These are phyloP conservation scores for Morbakka virulenta DNA, from an alignment of 30 jellyfish, hydroid and myxozoan genomes.

Conservation along the genomic window DNA sequence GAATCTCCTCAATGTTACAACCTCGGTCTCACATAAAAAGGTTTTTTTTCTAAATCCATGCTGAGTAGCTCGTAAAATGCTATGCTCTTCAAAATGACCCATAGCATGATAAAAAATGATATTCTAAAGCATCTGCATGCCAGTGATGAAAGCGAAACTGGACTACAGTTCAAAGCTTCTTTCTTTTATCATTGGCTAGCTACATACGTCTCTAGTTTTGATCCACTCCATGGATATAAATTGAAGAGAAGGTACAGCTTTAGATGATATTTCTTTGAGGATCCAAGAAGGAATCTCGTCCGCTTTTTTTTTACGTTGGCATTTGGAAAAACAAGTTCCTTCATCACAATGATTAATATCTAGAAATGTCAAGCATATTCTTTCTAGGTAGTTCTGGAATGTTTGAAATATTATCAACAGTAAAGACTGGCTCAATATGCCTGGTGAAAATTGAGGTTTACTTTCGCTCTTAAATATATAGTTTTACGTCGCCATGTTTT, in stretches of 20 bases:
- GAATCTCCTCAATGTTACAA: constrained; percentile 10
- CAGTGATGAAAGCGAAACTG: too few species aligned
- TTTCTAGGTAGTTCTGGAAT: not conserved
- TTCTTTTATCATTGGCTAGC: not conserved
- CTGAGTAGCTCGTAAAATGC: constrained; percentile 6
- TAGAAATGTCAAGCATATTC: not conserved
- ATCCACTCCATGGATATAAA: constrained; percentile 45
- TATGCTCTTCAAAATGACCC: constrained; percentile 22
- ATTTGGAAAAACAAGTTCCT: constrained; percentile 16
- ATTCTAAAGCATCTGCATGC: too few species aligned
- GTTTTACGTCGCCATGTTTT: not conserved
- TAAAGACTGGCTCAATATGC: not conserved
- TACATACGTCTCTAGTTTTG: constrained; percentile 21
- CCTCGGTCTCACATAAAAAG: constrained; percentile 1
- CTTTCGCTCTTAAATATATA: not conserved
- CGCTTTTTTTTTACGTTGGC: constrained; percentile 40
- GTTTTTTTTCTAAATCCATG: too few species aligned
- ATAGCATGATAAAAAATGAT: constrained; percentile 8
- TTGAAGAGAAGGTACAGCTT: constrained; percentile 41
- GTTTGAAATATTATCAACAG: not conserved
- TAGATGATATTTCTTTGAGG: constrained; percentile 34
- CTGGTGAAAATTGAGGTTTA: not conserved
- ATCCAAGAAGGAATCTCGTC: constrained; percentile 40
- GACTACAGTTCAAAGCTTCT: too few species aligned
- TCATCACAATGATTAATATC: not conserved